Percentiles rank a stretch among this genome's conserved stretches.
Evolutionary conservation across 2,113 vertebrate genomes (phyloP).

Genomic region (Cephalopholis sonnerati): DNA sequence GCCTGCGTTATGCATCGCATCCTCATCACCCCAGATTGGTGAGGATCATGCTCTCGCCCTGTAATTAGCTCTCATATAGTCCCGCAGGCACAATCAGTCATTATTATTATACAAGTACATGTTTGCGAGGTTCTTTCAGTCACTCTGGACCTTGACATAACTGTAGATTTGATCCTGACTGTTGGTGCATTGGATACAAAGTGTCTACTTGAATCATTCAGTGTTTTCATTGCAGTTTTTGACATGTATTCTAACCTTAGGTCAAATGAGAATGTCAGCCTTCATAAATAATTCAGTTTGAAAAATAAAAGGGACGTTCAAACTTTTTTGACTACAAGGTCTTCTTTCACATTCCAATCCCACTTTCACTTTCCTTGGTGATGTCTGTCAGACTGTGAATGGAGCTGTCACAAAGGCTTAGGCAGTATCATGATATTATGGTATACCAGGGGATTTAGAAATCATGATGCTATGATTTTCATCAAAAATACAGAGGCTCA

Average conservation of each 20-base stretch:
- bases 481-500: no score
- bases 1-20: neutral
- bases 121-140: neutral
- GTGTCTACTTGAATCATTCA: conserved; percentile 19
- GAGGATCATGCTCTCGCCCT: conserved; percentile 5
- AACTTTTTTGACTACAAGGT: neutral
- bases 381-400: neutral
- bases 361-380: neutral
- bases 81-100: conserved; percentile 23
- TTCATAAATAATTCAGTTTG: neutral
- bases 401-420: neutral
- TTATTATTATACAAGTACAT: neutral
- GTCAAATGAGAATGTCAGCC: conserved; percentile 22
- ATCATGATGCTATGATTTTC: no score
- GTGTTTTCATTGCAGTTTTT: neutral
- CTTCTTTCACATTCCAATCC: neutral
- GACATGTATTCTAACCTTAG: conserved; percentile 12
- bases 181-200: neutral
- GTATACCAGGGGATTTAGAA: no score
- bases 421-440: no score
- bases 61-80: conserved; percentile 40
- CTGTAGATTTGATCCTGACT: neutral
- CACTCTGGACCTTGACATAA: neutral
- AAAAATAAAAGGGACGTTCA: neutral
- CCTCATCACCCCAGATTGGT: conserved; percentile 32